A percentile compares a stretch with the other conserved stretches of the same genome.
Conservation (phyloP, 2,797 vertebrate species). For the Clarias pachynema region DNA sequence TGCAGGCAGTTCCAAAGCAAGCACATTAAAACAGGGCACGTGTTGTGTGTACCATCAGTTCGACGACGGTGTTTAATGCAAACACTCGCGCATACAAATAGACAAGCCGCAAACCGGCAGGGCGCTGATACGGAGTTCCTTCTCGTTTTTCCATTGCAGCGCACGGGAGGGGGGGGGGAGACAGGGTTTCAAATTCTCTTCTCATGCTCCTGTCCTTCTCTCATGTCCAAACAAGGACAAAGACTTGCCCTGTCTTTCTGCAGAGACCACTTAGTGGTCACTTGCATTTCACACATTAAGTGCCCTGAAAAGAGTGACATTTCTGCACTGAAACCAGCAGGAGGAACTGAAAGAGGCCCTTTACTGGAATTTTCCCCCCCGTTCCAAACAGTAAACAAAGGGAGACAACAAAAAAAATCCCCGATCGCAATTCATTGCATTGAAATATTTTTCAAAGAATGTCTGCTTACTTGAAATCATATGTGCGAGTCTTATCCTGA, state of each 20-base stretch:
- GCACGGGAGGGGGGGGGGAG: background rate
- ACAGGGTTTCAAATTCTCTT: slow-evolving; percentile 35
- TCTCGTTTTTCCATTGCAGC: slow-evolving; percentile 25
- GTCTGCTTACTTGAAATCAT: background rate
- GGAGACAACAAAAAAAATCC: background rate
- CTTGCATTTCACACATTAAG: background rate
- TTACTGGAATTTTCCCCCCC: background rate
- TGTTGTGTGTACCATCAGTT: background rate
- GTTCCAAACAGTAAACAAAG: slow-evolving; percentile 22
- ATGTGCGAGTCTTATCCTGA: background rate
- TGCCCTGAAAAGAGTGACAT: background rate
- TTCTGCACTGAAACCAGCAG: slow-evolving; percentile 34
- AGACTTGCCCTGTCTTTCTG: background rate
- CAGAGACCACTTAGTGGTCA: slow-evolving; percentile 17
- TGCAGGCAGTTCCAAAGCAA: background rate
- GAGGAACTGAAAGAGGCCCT: slow-evolving; percentile 27
- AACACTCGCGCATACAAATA: slow-evolving; percentile 19
- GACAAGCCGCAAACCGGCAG: slow-evolving; percentile 14
- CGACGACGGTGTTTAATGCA: background rate
- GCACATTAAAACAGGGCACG: background rate
- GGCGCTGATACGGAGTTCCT: slow-evolving; percentile 25
- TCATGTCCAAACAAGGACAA: slow-evolving; percentile 50
- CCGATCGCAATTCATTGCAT: background rate
- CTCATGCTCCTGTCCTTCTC: background rate
- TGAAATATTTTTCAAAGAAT: background rate